Evolutionary conservation across 2,888 invertebrate genomes (phyloP).

Genomic region (Cecidostiba fungosa): DNA sequence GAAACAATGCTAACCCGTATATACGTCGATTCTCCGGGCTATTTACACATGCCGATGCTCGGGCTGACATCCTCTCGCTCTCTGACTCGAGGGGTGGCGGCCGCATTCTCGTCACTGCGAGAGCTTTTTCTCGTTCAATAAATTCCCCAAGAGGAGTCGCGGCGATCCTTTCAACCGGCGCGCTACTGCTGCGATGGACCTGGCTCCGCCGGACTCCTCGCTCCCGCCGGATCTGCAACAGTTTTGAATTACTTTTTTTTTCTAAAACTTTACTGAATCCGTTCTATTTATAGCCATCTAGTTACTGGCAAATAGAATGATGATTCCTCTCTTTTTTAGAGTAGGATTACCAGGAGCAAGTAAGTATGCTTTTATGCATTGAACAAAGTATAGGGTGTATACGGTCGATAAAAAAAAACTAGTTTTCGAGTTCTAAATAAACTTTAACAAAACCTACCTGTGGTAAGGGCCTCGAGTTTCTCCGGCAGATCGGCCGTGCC

Average conservation of each 20-base stretch:
- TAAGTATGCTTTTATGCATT: too few species aligned
- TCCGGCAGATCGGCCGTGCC: conserved; percentile 90
- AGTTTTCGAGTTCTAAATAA: too few species aligned
- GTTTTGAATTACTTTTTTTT: background rate
- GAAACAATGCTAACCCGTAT: too few species aligned
- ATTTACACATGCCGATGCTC: background rate
- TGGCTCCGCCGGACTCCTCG: conserved; percentile 59
- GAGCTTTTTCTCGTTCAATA: conserved; percentile 31
- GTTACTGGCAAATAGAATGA: too few species aligned
- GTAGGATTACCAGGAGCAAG: too few species aligned
- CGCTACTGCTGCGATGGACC: conserved; percentile 62
- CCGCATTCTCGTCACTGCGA: background rate
- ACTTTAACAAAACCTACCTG: too few species aligned
- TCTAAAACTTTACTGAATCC: background rate
- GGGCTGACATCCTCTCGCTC: background rate
- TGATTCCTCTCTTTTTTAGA: too few species aligned
- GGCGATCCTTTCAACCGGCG: conserved; percentile 69
- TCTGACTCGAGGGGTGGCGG: background rate
- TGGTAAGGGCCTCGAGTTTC: conserved; percentile 87
- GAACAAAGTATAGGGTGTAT: too few species aligned
- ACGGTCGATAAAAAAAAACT: too few species aligned
- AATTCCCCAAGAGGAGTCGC: conserved; percentile 30
- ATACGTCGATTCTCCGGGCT: background rate
- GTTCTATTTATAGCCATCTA: too few species aligned
- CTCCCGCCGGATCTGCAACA: conserved; percentile 71